Percentiles rank a stretch among this genome's conserved stretches.
Conservation (phyloP, 2,797 vertebrate genomes). For the Eupleurogrammus muticus region DNA sequence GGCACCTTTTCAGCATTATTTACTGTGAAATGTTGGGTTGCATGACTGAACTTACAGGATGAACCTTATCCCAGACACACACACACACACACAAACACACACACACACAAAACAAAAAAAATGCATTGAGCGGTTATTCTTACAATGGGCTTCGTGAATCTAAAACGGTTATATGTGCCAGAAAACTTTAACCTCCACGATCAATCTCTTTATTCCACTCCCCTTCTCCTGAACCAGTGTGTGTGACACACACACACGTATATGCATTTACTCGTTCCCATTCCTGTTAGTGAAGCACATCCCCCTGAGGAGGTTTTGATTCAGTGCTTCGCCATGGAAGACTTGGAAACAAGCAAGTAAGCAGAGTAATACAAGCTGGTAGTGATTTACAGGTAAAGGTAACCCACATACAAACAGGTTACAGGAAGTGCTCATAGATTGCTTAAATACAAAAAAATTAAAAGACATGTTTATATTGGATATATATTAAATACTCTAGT, state of each 20-base stretch:
- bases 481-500: too few species aligned
- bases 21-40: slow-evolving; percentile 65
- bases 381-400: slow-evolving; percentile 45
- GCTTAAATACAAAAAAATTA: slow-evolving; percentile 56
- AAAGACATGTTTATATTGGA: too few species aligned
- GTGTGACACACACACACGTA: slow-evolving; percentile 14
- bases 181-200: slow-evolving; percentile 56
- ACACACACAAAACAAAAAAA: slow-evolving; percentile 31
- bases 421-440: slow-evolving; percentile 65
- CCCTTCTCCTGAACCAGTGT: slow-evolving; percentile 13
- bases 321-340: slow-evolving; percentile 56
- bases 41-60: slow-evolving; percentile 54
- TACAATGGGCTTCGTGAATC: slow-evolving; percentile 53
- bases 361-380: slow-evolving; percentile 72
- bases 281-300: slow-evolving; percentile 71
- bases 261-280: slow-evolving; percentile 62
- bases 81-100: too few species aligned
- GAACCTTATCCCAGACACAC: slow-evolving; percentile 55
- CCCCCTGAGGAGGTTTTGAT: slow-evolving; percentile 76
- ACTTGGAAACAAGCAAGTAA: slow-evolving; percentile 68
- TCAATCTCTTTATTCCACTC: slow-evolving; percentile 42
- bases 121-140: slow-evolving; percentile 39
- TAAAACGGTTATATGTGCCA: slow-evolving; percentile 33
- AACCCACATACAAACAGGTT: slow-evolving; percentile 62
- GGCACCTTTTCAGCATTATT: slow-evolving; percentile 63